These are phyloP conservation scores for Tetrax tetrax DNA, from an alignment of 2,113 vertebrate species.

Conservation along the genomic window DNA sequence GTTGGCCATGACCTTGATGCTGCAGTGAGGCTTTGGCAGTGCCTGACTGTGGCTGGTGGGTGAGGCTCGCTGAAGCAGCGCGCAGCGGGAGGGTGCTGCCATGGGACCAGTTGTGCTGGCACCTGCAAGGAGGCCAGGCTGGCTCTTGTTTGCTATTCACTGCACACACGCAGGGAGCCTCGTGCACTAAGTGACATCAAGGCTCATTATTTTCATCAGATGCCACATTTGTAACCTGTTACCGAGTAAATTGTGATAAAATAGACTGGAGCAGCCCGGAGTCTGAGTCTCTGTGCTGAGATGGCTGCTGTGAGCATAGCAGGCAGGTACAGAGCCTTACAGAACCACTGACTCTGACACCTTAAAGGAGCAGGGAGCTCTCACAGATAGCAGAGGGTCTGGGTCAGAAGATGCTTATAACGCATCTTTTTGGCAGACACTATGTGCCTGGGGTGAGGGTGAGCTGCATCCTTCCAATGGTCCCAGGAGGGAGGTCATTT, in stretches of 20 bases:
- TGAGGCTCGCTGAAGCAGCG: not conserved
- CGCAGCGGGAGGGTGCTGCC: not conserved
- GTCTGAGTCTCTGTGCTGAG: constrained; percentile 67
- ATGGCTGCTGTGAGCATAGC: constrained; percentile 6
- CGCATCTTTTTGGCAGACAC: not conserved
- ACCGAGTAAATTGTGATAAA: constrained; percentile 91
- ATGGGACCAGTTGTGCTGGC: not conserved
- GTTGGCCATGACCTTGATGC: not conserved
- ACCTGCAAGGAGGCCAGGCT: constrained; percentile 18
- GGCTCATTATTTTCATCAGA: constrained; percentile 94
- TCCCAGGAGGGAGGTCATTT: not conserved
- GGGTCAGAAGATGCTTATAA: not conserved
- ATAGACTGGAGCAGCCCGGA: constrained; percentile 79
- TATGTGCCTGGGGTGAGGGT: not conserved
- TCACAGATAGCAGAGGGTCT: not conserved
- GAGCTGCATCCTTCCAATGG: not conserved
- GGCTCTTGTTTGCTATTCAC: constrained; percentile 82
- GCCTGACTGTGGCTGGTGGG: not conserved
- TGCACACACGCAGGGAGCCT: constrained; percentile 75
- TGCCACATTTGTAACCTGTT: constrained; percentile 94
- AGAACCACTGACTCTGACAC: not conserved
- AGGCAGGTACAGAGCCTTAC: not conserved
- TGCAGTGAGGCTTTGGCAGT: not conserved
- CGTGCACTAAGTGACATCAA: constrained; percentile 89
- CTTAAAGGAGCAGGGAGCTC: not conserved